Conservation (phyloP, 2,797 vertebrate species). For the Smutsia gigantea region DNA sequence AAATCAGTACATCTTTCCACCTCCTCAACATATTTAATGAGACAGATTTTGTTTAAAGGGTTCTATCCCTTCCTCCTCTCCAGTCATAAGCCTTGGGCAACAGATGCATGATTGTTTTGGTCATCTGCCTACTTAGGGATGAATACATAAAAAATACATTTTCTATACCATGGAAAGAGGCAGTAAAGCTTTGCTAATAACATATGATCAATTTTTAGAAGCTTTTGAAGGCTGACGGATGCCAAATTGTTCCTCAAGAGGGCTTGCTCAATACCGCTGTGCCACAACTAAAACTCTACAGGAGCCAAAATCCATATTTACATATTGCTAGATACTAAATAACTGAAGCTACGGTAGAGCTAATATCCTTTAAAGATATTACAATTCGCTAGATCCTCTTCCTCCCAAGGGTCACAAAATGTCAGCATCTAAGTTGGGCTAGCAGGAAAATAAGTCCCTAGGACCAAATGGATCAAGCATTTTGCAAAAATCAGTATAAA, state of each 20-base stretch:
- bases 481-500: neutral
- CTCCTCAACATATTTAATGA: neutral
- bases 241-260: slow-evolving; percentile 36
- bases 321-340: neutral
- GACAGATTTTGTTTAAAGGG: neutral
- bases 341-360: slow-evolving; percentile 1
- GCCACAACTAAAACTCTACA: neutral
- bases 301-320: slow-evolving; percentile 41
- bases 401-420: neutral
- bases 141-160: slow-evolving; percentile 46
- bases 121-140: neutral
- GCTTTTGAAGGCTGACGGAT: slow-evolving; percentile 44
- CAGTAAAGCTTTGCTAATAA: slow-evolving; percentile 56
- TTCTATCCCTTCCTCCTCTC: neutral
- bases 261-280: slow-evolving; percentile 46
- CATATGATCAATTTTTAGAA: slow-evolving; percentile 53
- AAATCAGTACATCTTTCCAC: neutral
- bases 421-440: neutral
- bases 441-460: slow-evolving; percentile 36
- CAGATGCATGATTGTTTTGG: neutral
- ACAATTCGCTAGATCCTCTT: neutral
- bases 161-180: neutral
- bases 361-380: neutral
- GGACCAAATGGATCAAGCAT: neutral
- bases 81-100: neutral